Conservation (phyloP, 2,888 invertebrate species). For the Caenorhabditis drosophilae region DNA sequence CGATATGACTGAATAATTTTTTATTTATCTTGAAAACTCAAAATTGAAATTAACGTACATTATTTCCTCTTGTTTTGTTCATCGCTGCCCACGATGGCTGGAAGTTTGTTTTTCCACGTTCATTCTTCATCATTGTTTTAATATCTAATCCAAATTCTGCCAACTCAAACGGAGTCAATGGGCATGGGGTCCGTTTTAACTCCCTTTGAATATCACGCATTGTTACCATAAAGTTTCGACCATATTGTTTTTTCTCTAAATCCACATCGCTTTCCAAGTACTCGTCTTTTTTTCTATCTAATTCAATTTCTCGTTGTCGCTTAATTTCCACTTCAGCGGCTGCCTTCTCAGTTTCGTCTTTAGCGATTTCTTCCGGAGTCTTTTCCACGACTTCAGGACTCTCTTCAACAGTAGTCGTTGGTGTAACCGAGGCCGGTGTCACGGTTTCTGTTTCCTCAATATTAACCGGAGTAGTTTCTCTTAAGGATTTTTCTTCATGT, state of each 20-base stretch:
- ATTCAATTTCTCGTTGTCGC: slow-evolving; percentile 17
- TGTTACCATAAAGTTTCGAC: slow-evolving; percentile 43
- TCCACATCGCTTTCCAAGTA: slow-evolving; percentile 11
- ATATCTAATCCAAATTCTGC: slow-evolving; percentile 45
- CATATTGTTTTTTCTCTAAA: slow-evolving; percentile 16
- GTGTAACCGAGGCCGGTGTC: too few species aligned
- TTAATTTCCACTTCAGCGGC: slow-evolving; percentile 35
- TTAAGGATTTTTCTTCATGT: slow-evolving; percentile 22
- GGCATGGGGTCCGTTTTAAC: slow-evolving; percentile 41
- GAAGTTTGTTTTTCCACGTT: slow-evolving; percentile 41
- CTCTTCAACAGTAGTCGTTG: neutral
- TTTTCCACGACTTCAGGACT: slow-evolving; percentile 8
- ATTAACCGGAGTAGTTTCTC: neutral
- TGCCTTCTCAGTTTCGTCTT: slow-evolving; percentile 22
- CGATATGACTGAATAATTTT: slow-evolving; percentile 19
- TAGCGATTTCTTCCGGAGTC: slow-evolving; percentile 27
- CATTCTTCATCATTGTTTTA: slow-evolving; percentile 46
- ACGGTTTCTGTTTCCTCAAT: too few species aligned
- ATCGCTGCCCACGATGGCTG: slow-evolving; percentile 35
- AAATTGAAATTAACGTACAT: slow-evolving; percentile 6
- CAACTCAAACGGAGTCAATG: slow-evolving; percentile 29
- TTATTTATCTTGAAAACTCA: neutral
- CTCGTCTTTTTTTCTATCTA: slow-evolving; percentile 9
- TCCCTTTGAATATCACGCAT: slow-evolving; percentile 46
- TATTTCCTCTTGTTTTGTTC: slow-evolving; percentile 10